phyloP scores from a whole-genome alignment of 2,113 vertebrate genomes.

The Mormyrus lacerda region DNA sequence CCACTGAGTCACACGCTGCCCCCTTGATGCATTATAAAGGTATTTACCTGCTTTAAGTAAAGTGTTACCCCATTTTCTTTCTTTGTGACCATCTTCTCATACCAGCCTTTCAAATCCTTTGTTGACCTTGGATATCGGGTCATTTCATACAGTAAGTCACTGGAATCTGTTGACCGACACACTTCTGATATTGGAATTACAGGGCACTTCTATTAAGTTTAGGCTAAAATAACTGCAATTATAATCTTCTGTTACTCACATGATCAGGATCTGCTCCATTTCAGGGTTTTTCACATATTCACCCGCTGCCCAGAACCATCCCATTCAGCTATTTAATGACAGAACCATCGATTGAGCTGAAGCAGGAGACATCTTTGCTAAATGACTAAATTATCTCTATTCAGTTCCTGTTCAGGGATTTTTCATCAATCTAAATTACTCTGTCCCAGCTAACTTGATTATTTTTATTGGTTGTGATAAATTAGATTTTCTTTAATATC shows the following conservation, averaged over 20 bases:
- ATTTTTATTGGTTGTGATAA: background rate
- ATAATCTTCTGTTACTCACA: background rate
- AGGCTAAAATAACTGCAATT: background rate
- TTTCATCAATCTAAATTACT: background rate
- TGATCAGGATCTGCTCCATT: background rate
- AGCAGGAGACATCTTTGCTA: background rate
- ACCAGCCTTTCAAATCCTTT: background rate
- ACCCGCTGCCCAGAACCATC: background rate
- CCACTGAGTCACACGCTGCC: too few species aligned
- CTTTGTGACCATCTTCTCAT: background rate
- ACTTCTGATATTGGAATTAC: background rate
- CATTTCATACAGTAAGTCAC: background rate
- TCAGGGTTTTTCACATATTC: background rate
- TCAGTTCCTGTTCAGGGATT: background rate
- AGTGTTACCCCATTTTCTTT: background rate
- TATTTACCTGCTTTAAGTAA: too few species aligned
- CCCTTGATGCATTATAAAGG: background rate
- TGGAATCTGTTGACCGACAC: background rate
- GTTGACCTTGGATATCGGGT: background rate
- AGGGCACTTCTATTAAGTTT: background rate
- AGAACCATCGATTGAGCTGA: background rate
- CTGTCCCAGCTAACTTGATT: background rate
- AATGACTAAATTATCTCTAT: background rate
- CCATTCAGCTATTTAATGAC: background rate
- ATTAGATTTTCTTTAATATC: background rate